Conservation (phyloP, 2,113 vertebrate species). For the Euleptes europaea region DNA sequence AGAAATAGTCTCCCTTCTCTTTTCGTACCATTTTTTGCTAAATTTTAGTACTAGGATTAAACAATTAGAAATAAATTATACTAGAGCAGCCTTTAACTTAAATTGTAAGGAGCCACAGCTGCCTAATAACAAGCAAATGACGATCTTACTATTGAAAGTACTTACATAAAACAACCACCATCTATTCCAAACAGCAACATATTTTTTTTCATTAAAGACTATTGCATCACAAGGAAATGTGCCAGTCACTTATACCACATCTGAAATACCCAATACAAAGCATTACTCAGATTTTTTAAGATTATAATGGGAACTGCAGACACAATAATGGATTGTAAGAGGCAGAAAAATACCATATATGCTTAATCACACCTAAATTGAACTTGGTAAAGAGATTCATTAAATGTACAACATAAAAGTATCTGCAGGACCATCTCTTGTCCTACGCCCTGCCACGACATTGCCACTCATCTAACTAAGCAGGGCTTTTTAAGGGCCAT, state of each 20-base stretch:
- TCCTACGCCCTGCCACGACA: too few species aligned
- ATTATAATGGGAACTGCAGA: not conserved
- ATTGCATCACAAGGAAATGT: conserved; percentile 15
- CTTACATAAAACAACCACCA: conserved; percentile 38
- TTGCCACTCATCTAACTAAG: too few species aligned
- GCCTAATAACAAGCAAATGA: not conserved
- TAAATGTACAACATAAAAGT: not conserved
- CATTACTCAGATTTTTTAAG: not conserved
- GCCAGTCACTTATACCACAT: not conserved
- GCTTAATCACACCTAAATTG: conserved; percentile 1
- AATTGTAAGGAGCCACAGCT: not conserved
- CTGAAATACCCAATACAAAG: not conserved
- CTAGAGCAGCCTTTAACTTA: conserved; percentile 9
- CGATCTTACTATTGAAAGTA: not conserved
- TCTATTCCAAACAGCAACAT: not conserved
- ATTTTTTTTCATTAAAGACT: conserved; percentile 5
- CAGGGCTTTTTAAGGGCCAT: too few species aligned
- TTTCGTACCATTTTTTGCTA: not conserved
- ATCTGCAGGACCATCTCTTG: too few species aligned
- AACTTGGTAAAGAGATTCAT: not conserved
- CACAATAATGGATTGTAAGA: not conserved
- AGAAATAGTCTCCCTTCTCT: not conserved
- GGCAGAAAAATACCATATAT: conserved; percentile 15
- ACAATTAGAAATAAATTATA: too few species aligned
- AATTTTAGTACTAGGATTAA: not conserved